Evolutionary conservation across 1,140 invertebrate genomes (phyloP).

Genomic region (Brachionus manjavacas): DNA sequence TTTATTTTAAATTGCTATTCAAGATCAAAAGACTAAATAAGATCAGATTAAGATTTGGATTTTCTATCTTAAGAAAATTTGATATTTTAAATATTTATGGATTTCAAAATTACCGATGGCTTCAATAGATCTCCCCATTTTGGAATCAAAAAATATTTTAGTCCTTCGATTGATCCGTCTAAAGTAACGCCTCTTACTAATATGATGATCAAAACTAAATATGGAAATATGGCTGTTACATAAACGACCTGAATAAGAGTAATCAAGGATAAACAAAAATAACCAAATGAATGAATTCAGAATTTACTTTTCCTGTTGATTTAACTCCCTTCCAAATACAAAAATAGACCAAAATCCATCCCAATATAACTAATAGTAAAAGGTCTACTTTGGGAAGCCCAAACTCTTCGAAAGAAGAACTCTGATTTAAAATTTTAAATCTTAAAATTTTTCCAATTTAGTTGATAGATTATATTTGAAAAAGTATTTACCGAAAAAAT

Average conservation of each 20-base stretch:
- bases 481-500: constrained; percentile 16
- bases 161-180: constrained; percentile 71
- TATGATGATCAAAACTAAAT: constrained; percentile 73
- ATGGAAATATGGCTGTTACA: constrained; percentile 68
- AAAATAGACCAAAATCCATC: constrained; percentile 73
- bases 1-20: background rate
- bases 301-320: constrained; percentile 69
- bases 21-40: too few relatives aligned
- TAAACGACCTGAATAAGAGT: constrained; percentile 46
- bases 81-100: background rate
- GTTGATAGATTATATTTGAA: background rate
- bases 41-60: background rate
- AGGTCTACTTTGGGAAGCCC: constrained; percentile 68
- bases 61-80: background rate
- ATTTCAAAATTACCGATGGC: constrained; percentile 63
- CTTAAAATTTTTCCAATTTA: background rate
- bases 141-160: constrained; percentile 77
- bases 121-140: constrained; percentile 75
- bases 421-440: constrained; percentile 20
- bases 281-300: background rate
- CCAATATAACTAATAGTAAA: constrained; percentile 68
- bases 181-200: constrained; percentile 66
- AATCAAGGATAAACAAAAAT: constrained; percentile 43
- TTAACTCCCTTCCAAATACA: constrained; percentile 76
- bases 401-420: constrained; percentile 63